Conservation (phyloP, 2,113 vertebrate genomes). For the Opisthocomus hoazin region DNA sequence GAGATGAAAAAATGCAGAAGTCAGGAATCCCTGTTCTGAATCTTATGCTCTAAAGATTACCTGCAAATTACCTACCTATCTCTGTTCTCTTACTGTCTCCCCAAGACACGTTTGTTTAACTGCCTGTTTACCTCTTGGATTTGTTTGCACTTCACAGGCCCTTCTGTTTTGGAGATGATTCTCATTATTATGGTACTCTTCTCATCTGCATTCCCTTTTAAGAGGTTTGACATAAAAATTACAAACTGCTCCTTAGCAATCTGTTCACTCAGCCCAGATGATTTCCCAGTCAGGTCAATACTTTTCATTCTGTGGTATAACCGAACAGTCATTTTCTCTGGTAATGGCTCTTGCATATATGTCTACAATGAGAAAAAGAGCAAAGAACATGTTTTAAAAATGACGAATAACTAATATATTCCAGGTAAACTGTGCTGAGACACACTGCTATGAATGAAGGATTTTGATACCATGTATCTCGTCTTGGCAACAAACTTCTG, state of each 20-base stretch:
- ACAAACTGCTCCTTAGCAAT: constrained; percentile 80
- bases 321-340: constrained; percentile 74
- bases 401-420: background rate
- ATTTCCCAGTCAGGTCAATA: constrained; percentile 43
- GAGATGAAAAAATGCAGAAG: background rate
- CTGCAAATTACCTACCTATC: background rate
- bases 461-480: background rate
- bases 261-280: background rate
- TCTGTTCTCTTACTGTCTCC: background rate
- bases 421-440: background rate
- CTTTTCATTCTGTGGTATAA: constrained; percentile 76
- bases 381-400: background rate
- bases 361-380: constrained; percentile 50
- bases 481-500: background rate
- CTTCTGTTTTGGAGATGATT: constrained; percentile 71
- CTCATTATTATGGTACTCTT: constrained; percentile 78
- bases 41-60: background rate
- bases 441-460: background rate
- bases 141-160: constrained; percentile 70
- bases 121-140: constrained; percentile 78
- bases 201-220: constrained; percentile 86
- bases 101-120: background rate
- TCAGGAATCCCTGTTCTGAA: background rate
- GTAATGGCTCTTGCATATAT: constrained; percentile 60
- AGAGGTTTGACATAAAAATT: constrained; percentile 75